Evolutionary conservation across 2,797 vertebrate species (phyloP).

Genomic region (Alcedo quadribrachys): DNA sequence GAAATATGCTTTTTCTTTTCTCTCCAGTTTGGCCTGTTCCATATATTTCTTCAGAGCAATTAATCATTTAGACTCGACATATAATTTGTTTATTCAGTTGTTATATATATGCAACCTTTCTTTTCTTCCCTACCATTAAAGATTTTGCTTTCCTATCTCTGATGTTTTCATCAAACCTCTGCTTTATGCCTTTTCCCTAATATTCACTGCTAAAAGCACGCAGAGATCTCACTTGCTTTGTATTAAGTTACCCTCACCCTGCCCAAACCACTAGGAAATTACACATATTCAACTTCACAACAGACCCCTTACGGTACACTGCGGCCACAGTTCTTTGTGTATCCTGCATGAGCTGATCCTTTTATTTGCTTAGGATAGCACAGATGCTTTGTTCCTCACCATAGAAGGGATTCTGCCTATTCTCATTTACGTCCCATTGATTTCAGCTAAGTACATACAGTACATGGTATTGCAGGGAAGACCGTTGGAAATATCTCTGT

Average conservation of each 20-base stretch:
- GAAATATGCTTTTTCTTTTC: conserved; percentile 22
- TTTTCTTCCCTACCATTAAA: conserved; percentile 25
- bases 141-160: conserved; percentile 4
- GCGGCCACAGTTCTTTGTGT: conserved; percentile 69
- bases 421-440: conserved; percentile 73
- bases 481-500: conserved; percentile 28
- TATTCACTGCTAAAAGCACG: background rate
- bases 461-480: conserved; percentile 46
- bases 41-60: conserved; percentile 27
- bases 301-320: conserved; percentile 50
- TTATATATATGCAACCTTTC: conserved; percentile 37
- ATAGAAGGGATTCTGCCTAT: conserved; percentile 67
- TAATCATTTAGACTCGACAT: conserved; percentile 45
- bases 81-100: conserved; percentile 44
- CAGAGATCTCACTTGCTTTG: background rate
- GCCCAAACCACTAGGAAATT: conserved; percentile 60
- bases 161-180: background rate
- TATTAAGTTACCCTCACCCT: background rate
- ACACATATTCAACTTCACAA: conserved; percentile 63
- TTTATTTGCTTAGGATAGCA: conserved; percentile 77
- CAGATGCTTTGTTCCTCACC: conserved; percentile 64
- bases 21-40: conserved; percentile 16
- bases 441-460: conserved; percentile 61
- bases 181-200: background rate
- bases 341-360: conserved; percentile 60